Evolutionary conservation across 2,888 invertebrate species (phyloP).

Genomic region (Capitulum mitella): DNA sequence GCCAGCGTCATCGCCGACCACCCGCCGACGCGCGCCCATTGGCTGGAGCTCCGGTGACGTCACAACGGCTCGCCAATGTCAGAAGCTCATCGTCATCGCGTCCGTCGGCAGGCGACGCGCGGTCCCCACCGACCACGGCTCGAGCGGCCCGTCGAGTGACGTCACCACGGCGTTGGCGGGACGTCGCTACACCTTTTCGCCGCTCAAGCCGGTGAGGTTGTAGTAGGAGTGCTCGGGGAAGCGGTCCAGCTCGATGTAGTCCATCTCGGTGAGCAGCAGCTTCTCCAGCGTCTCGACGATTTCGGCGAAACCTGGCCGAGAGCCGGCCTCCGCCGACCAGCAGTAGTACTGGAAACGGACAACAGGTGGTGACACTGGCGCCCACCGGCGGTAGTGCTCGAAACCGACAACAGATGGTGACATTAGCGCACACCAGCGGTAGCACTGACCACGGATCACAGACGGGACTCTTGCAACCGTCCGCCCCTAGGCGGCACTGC

Average conservation of each 20-base stretch:
- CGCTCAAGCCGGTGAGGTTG: slow-evolving; percentile 37
- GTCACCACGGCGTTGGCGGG: neutral
- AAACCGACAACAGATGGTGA: neutral
- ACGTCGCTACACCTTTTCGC: neutral
- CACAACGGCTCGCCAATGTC: no score
- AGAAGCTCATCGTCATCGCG: neutral
- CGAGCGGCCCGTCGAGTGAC: neutral
- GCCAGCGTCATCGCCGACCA: no score
- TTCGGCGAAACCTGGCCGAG: slow-evolving; percentile 75
- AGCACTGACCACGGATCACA: no score
- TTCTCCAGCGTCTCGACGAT: slow-evolving; percentile 72
- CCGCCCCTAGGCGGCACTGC: no score
- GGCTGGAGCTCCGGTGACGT: no score
- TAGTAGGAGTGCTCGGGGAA: slow-evolving; percentile 86
- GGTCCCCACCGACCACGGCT: neutral
- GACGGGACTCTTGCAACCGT: no score
- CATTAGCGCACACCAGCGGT: slow-evolving; percentile 74
- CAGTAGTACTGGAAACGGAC: slow-evolving; percentile 64
- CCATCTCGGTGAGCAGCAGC: slow-evolving; percentile 78
- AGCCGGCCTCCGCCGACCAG: slow-evolving; percentile 79
- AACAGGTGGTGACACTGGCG: neutral
- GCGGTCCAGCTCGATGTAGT: slow-evolving; percentile 84
- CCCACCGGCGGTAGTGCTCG: slow-evolving; percentile 89
- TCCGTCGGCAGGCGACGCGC: neutral
- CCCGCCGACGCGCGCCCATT: no score